Evolutionary conservation across 2,888 invertebrate genomes (phyloP), one percentile per base, ranked within the genome.

Genomic region (Podabrus alpinus): DNA sequence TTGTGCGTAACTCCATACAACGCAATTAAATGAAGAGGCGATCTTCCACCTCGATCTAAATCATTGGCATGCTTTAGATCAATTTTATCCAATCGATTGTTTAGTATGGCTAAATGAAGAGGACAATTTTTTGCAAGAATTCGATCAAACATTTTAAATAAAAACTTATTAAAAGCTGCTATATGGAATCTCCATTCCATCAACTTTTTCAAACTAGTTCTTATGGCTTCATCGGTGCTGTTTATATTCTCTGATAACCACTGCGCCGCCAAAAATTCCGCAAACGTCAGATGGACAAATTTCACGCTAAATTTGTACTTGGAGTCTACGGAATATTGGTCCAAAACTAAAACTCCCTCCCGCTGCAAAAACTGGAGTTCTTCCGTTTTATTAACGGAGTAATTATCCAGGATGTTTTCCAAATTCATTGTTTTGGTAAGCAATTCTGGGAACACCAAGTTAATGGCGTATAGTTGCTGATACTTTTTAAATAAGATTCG

Each of bases 281-380:
- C 69, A 16, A 69, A 73, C 1, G 73, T 69, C 9, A 13, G 24
- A 16, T 73, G 73, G 4, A 73, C 61, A 17, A 73, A 73, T 15
- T 69, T 73, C 3, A 73, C 69, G 11, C 66, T 69, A 19, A 66
- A 73, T 17, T 69, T 68, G 11, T 16, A 59, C 15, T 68, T 61
- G 45, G 62, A n/a, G 1, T 15, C 19, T 13, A 15, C 1, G 3
- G 13, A 5, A 45, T 29, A 69, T 60, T 60, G 59, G 2, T 73
- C 16, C 3, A 69, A 9, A 7, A 29, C 66, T 5, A 73, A 10
- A 19, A 73, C 25, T 1, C 73, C 73, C 17, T 73, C 69, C 9
- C 69, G 66, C 66, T 73, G 73, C 9, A 73, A 29, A 59, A 73
- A 69, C 15, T 66, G 69, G 9, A 69, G 25, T 60, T 73, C 21